Conservation (phyloP, 2,113 vertebrate genomes). For the Semnopithecus entellus region DNA sequence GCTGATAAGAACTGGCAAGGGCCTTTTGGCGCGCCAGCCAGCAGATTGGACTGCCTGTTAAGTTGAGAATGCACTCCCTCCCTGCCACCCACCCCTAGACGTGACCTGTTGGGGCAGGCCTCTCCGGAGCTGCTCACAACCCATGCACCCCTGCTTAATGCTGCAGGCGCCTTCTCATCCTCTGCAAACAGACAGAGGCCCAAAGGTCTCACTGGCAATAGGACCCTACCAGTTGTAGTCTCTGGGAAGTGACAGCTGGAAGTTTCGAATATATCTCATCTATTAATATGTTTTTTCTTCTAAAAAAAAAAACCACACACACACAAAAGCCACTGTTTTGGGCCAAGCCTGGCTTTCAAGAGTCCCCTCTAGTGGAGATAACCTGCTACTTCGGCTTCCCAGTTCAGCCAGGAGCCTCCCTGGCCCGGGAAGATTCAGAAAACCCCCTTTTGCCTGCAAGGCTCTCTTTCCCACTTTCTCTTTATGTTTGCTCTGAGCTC, state of each 20-base stretch:
- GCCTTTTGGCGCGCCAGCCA: not conserved
- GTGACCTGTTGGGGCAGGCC: not conserved
- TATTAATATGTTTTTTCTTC: not conserved
- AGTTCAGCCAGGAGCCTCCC: not conserved
- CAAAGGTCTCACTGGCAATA: not conserved
- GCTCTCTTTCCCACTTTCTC: not conserved
- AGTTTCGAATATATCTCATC: slow-evolving; percentile 43
- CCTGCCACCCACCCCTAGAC: not conserved
- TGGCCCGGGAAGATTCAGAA: not conserved
- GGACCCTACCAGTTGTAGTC: not conserved
- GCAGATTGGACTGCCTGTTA: not conserved
- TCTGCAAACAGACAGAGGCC: not conserved
- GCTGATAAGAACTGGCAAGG: not conserved
- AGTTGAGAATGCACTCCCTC: not conserved
- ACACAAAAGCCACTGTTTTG: slow-evolving; percentile 54
- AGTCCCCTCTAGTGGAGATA: slow-evolving; percentile 73
- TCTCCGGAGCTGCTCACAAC: not conserved
- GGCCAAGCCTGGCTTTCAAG: slow-evolving; percentile 48
- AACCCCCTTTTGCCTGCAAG: not conserved
- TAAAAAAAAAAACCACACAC: not conserved
- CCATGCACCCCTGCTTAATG: not conserved
- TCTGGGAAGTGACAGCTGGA: slow-evolving; percentile 39
- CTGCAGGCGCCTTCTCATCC: not conserved
- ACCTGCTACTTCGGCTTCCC: slow-evolving; percentile 49
- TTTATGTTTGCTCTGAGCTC: not conserved